phyloP scores from a whole-genome alignment of 2,888 invertebrate species.

The Tetragonula carbonaria region DNA sequence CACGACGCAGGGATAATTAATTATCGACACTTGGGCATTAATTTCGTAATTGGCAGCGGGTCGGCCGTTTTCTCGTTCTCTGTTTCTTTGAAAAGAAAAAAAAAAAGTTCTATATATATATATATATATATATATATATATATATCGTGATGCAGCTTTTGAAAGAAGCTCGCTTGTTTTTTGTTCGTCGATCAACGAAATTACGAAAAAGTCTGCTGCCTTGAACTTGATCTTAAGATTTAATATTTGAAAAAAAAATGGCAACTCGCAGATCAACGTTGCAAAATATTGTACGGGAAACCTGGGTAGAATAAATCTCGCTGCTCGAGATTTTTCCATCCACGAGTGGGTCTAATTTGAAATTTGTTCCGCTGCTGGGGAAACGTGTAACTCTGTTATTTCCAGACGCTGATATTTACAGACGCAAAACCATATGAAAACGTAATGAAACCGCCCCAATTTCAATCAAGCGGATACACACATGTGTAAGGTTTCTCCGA shows the following conservation, averaged over 20 bases:
- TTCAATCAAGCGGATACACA: no score
- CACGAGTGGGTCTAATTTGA: constrained; percentile 3
- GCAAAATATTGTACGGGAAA: neutral
- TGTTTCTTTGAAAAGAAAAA: neutral
- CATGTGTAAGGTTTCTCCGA: no score
- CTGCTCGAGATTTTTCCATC: neutral
- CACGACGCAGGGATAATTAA: constrained; percentile 13
- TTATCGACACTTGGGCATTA: constrained; percentile 41
- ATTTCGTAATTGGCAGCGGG: constrained; percentile 28
- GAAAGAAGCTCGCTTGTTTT: neutral
- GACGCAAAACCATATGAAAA: neutral
- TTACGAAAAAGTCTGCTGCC: no score
- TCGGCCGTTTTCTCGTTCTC: neutral
- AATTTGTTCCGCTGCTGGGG: neutral
- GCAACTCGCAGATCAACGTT: no score
- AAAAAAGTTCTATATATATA: no score
- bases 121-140: no score
- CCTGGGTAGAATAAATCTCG: neutral
- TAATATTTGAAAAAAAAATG: no score
- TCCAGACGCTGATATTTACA: neutral
- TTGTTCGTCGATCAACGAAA: neutral
- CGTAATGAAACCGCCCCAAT: no score
- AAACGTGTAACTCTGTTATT: neutral
- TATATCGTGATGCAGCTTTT: neutral
- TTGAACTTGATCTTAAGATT: no score